phyloP scores from a whole-genome alignment of 1,140 invertebrate genomes.

The Drosophila kanapiae region DNA sequence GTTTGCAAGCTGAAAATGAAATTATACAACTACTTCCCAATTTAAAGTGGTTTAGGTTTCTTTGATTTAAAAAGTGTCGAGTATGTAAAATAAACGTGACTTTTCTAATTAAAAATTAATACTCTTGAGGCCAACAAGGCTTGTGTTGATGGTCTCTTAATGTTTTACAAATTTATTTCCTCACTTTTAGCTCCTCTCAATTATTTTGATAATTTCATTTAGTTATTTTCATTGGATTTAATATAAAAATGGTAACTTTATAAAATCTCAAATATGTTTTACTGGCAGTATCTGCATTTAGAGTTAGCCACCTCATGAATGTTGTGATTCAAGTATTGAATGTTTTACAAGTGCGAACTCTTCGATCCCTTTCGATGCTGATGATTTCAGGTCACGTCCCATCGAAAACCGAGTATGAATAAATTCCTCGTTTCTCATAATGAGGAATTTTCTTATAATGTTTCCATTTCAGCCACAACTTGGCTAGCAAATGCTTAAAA shows the following conservation, averaged over 20 bases:
- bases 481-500: constrained; percentile 13
- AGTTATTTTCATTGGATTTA: no score
- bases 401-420: constrained; percentile 38
- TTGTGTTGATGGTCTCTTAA: not conserved
- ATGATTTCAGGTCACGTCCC: constrained; percentile 39
- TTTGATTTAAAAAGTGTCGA: not conserved
- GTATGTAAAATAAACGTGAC: not conserved
- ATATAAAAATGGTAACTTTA: not conserved
- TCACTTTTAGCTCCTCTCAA: not conserved
- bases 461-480: constrained; percentile 23
- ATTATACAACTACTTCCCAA: not conserved
- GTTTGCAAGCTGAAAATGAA: not conserved
- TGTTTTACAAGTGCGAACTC: constrained; percentile 25
- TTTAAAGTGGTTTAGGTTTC: not conserved
- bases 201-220: no score
- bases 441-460: constrained; percentile 27
- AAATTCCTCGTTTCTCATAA: constrained; percentile 30
- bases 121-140: not conserved
- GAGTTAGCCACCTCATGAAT: not conserved
- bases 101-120: not conserved
- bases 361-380: constrained; percentile 11
- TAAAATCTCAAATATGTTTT: not conserved
- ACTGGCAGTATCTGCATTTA: not conserved
- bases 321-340: constrained; percentile 12
- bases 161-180: not conserved